phyloP scores from a whole-genome alignment of 2,888 invertebrate species.

The Boloria selene region DNA sequence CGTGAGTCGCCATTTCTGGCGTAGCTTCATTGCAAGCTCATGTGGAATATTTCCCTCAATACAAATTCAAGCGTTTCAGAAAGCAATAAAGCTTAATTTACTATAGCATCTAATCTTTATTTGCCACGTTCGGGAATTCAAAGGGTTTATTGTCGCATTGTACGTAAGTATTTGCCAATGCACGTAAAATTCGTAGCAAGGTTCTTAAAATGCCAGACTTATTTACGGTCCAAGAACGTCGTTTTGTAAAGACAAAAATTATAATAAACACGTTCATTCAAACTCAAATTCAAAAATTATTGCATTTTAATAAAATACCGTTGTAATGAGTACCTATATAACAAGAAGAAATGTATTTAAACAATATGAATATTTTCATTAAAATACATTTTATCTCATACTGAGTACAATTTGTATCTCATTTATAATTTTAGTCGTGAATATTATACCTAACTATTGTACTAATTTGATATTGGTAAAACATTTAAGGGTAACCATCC shows the following conservation, averaged over 20 bases:
- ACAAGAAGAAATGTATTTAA: neutral
- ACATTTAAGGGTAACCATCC: neutral
- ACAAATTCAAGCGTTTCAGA: constrained; percentile 58
- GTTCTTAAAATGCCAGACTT: constrained; percentile 77
- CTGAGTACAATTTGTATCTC: too few relatives aligned
- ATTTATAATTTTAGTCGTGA: too few relatives aligned
- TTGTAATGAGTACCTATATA: too few relatives aligned
- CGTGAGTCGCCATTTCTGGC: constrained; percentile 73
- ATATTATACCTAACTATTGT: too few relatives aligned
- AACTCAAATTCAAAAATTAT: too few relatives aligned
- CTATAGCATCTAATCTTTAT: constrained; percentile 54
- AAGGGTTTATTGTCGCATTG: constrained; percentile 74
- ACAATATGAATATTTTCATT: neutral
- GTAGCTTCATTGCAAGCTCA: constrained; percentile 59
- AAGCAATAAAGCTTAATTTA: constrained; percentile 68
- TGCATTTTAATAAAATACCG: too few relatives aligned
- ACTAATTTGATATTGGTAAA: neutral
- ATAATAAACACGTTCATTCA: too few relatives aligned
- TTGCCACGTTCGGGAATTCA: constrained; percentile 62
- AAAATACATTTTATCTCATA: too few relatives aligned
- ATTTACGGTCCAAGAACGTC: constrained; percentile 69
- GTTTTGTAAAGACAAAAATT: constrained; percentile 32
- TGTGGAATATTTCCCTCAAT: constrained; percentile 51
- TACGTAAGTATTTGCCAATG: constrained; percentile 81
- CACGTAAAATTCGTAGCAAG: constrained; percentile 78